Base-by-base conservation (phyloP, 2,888 invertebrate genomes). In the Nomada goodeniana region DNA sequence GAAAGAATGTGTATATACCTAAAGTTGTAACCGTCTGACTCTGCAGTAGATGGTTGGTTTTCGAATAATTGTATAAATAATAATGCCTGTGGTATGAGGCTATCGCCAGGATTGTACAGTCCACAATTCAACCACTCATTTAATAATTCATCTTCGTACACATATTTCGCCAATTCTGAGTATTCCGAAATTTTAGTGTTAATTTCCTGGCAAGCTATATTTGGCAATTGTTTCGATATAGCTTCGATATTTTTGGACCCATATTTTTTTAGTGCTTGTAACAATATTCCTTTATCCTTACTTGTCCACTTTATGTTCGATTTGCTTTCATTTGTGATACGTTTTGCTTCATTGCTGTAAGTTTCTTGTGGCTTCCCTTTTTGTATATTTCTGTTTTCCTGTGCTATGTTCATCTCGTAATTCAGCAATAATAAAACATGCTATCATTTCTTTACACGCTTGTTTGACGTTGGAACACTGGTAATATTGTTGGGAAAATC, bases 41-140 rank as follows among this genome's bases (percentile, higher is more conserved):
- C 55, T 1, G 69, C 11, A 4, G 71, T 29, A 0, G 59, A n/a
- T 44, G 92, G 92, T 83, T 91, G 91, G 15, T 90, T 80, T 80
- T 93, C 93, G 70, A 90, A 92, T 47, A 92, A 71, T 36, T 77
- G 71, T 60, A 93, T 91, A 63, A 90, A 91, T n/a, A 90, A 83
- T 47, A 93, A 81, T 36, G 91, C 91, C 84, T 92, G 81, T 4
- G 92, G 83, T 64, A 93, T 55, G 9, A 91, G 71, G 2, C 74
- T 80, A 63, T 90, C 85, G 2, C 84, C 81, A 7, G 89, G 86
- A 47, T 82, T n/a, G 50, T 91, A 91, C 29, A 86, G 52, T 64
- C 83, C 88, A 44, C 89, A 86, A 5, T 86, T 63, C 2, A 92
- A 50, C 93, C 92, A 93, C 15, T 86, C 36, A 47, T 88, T 80